phyloP scores from a whole-genome alignment of 2,888 invertebrate species.

The Sylvicola cinctus region DNA sequence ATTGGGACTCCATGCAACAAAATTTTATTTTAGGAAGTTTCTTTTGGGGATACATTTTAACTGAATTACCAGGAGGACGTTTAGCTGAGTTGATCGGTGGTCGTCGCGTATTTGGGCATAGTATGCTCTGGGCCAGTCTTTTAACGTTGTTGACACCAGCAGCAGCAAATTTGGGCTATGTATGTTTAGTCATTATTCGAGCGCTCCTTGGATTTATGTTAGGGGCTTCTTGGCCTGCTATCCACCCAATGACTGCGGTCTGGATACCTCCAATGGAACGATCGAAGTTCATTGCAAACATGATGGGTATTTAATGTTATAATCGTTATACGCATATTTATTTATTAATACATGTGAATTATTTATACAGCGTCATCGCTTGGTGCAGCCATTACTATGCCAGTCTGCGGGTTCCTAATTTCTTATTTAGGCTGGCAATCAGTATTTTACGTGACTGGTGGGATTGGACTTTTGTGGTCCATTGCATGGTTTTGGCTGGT shows the following conservation, averaged over 20 bases:
- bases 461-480: constrained; percentile 61
- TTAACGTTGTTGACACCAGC: constrained; percentile 64
- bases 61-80: constrained; percentile 74
- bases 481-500: constrained; percentile 60
- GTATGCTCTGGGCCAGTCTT: constrained; percentile 61
- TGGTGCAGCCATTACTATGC: constrained; percentile 81
- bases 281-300: constrained; percentile 79
- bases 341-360: constrained; percentile 5
- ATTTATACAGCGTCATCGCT: constrained; percentile 58
- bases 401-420: constrained; percentile 65
- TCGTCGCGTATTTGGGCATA: constrained; percentile 66
- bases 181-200: constrained; percentile 47
- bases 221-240: constrained; percentile 81
- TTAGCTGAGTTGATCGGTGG: constrained; percentile 69
- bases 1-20: constrained; percentile 59
- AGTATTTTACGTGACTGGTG: constrained; percentile 24
- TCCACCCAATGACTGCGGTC: constrained; percentile 77
- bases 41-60: constrained; percentile 82
- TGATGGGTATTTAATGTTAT: constrained; percentile 63
- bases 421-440: constrained; percentile 55
- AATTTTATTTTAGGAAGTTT: constrained; percentile 69
- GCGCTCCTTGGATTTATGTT: constrained; percentile 57
- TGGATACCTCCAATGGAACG: constrained; percentile 92
- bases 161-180: constrained; percentile 47
- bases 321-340: constrained; percentile 6